Conservation (phyloP, 2,888 invertebrate species). For the Pollenia angustigena region DNA sequence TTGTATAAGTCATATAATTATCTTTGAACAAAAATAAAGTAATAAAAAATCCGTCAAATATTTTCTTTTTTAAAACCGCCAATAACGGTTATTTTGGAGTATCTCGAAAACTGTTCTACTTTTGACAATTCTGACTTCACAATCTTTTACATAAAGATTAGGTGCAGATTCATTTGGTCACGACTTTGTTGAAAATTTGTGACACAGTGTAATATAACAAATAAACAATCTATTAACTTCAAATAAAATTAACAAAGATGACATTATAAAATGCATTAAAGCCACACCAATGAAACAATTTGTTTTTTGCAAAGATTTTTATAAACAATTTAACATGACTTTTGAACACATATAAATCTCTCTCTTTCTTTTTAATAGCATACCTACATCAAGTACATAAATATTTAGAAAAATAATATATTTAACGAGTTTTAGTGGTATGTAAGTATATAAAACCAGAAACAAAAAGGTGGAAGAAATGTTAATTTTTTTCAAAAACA, state of each 20-base stretch:
- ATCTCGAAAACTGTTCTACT: too few species aligned
- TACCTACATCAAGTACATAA: background rate
- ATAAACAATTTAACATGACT: slow-evolving; percentile 30
- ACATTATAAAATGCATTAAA: slow-evolving; percentile 15
- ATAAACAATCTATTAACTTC: background rate
- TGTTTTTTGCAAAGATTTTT: slow-evolving; percentile 36
- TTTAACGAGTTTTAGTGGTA: slow-evolving; percentile 24
- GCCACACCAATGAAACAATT: slow-evolving; percentile 3
- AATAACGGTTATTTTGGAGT: too few species aligned
- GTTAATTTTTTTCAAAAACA: background rate
- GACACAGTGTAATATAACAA: background rate
- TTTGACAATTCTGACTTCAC: too few species aligned
- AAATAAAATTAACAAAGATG: slow-evolving; percentile 22
- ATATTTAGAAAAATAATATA: slow-evolving; percentile 30
- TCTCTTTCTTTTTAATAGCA: slow-evolving; percentile 13
- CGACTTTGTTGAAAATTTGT: too few species aligned
- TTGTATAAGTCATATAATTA: too few species aligned
- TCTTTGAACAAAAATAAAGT: too few species aligned
- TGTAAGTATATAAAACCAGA: slow-evolving; percentile 42
- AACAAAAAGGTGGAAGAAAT: slow-evolving; percentile 10
- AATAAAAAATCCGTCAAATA: too few species aligned
- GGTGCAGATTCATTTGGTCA: too few species aligned
- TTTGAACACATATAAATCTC: slow-evolving; percentile 30
- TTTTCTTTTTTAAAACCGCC: too few species aligned
- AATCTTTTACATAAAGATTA: too few species aligned